A percentile compares a stretch with the other conserved stretches of the same genome.
Evolutionary conservation across 2,888 invertebrate genomes (phyloP).

Genomic region (Heteropelma amictum): DNA sequence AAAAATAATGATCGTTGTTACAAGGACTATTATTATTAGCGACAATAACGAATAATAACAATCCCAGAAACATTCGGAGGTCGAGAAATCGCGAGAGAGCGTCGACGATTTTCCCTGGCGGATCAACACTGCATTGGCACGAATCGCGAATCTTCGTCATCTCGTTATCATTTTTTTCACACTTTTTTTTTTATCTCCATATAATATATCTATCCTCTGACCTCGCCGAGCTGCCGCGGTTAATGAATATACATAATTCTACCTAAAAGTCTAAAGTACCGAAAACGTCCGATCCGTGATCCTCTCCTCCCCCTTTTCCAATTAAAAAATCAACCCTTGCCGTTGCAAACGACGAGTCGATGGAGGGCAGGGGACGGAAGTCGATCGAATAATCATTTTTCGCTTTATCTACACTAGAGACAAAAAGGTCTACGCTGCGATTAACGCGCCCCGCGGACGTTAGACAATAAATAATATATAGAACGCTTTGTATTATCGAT

Average conservation of each 20-base stretch:
- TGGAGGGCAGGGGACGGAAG: constrained; percentile 9
- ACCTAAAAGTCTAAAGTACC: constrained; percentile 74
- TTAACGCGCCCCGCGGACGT: constrained; percentile 68
- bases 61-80: not conserved
- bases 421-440: constrained; percentile 68
- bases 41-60: not conserved
- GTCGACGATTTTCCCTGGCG: constrained; percentile 20
- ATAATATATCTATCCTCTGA: constrained; percentile 33
- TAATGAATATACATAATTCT: constrained; percentile 70
- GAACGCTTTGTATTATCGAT: too few relatives aligned
- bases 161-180: too few relatives aligned
- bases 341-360: not conserved
- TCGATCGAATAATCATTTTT: constrained; percentile 43
- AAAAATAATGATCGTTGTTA: not conserved
- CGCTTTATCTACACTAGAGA: constrained; percentile 68
- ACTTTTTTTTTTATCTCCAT: not conserved
- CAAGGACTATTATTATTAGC: not conserved
- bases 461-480: constrained; percentile 76
- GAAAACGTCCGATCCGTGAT: constrained; percentile 68
- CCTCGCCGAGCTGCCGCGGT: constrained; percentile 72
- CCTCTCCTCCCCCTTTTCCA: too few relatives aligned
- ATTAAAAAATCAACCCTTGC: constrained; percentile 27
- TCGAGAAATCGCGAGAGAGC: constrained; percentile 21
- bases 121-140: constrained; percentile 57
- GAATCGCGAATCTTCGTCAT: constrained; percentile 56